Conservation (phyloP, 1,140 invertebrate species). For the Anastrepha ludens region DNA sequence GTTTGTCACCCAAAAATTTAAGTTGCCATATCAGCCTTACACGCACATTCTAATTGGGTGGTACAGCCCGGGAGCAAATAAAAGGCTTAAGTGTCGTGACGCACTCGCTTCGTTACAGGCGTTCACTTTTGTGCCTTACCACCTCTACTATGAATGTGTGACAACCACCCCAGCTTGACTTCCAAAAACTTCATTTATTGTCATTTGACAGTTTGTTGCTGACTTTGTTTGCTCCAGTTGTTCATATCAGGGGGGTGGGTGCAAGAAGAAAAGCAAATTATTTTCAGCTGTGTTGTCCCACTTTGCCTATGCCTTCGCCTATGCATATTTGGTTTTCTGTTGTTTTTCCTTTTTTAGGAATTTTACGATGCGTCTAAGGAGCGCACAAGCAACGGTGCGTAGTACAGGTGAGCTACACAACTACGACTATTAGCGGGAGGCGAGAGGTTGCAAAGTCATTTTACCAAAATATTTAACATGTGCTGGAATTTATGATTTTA, state of each 20-base stretch:
- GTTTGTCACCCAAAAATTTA: background rate
- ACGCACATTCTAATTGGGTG: background rate
- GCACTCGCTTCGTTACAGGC: background rate
- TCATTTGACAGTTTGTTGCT: slow-evolving; percentile 35
- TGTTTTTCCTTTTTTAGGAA: slow-evolving; percentile 17
- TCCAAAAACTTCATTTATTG: slow-evolving; percentile 36
- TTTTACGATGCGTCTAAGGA: slow-evolving; percentile 46
- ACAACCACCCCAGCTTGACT: background rate
- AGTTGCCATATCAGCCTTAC: background rate
- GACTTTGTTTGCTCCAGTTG: slow-evolving; percentile 39
- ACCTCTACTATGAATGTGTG: background rate
- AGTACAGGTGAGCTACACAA: slow-evolving; percentile 4
- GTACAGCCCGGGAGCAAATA: background rate
- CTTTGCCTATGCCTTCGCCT: background rate
- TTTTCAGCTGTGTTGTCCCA: background rate
- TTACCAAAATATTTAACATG: slow-evolving; percentile 46
- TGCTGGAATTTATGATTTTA: slow-evolving; percentile 50
- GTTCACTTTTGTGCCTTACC: background rate
- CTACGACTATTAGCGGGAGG: background rate
- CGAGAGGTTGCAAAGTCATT: background rate
- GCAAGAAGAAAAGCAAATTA: slow-evolving; percentile 8
- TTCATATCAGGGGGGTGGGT: background rate
- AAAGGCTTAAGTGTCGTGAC: slow-evolving; percentile 70
- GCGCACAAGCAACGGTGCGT: slow-evolving; percentile 10
- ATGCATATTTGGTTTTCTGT: slow-evolving; percentile 14